Base-by-base conservation (phyloP, 2,888 invertebrate genomes). In the Megastigmus dorsalis region DNA sequence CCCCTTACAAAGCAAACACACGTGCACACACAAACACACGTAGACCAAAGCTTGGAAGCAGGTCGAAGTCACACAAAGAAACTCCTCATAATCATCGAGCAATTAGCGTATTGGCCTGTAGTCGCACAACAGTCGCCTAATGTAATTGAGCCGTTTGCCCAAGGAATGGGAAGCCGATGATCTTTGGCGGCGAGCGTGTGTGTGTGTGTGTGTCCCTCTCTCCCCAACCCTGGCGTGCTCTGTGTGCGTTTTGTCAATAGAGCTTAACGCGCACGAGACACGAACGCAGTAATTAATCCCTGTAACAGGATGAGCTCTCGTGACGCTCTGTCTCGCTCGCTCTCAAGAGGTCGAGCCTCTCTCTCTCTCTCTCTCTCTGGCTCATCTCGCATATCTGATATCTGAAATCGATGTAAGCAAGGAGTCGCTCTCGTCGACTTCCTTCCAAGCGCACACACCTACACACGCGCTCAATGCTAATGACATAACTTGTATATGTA, bases 371-470 rank as follows among this genome's bases (percentile, higher is more conserved):
- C 20, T 33, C 54, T 10, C 23, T 26, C 41, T 18, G 3, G 10
- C 48, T 55, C 50, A 15, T 50, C 57, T 45, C 23, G 30, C 23
- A 54, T 74, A 41, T 73, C 65, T 76, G 45, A 66, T 74, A 78
- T 66, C 68, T 55, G 62, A 74, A 74, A 79, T 80, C 79, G 76
- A 82, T 79, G 75, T 74, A 43, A 48, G 38, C 41, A 52, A 60
- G 59, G 62, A 67, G 74, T 62, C 30, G 7, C 70, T 63, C 43
- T 62, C 43, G 45, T 18, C 43, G 18, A 23, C 15, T 48, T 45
- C 30, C 66, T 62, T n/a, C 50, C 36, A 23, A 57, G 50, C n/a
- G n/a, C n/a, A n/a, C n/a, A n/a, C n/a, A n/a, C n/a, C n/a, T n/a
- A n/a, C n/a, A n/a, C n/a, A 74, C 52, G 72, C 70, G 73, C 70